Conservation (phyloP, 2,797 vertebrate species). For the Enteromius treurensis region DNA sequence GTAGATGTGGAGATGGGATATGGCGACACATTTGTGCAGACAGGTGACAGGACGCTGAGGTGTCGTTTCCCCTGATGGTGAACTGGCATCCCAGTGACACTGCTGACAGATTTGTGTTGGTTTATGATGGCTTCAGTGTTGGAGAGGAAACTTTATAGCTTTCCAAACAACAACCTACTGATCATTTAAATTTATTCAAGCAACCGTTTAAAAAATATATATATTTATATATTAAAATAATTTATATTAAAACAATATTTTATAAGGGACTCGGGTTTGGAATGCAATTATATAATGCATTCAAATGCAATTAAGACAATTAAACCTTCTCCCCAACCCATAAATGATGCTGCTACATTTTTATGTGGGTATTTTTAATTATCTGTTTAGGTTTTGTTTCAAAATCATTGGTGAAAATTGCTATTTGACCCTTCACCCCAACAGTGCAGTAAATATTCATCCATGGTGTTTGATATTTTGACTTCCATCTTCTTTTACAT, state of each 20-base stretch:
- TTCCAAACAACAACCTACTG: background rate
- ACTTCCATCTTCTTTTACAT: background rate
- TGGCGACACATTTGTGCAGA: constrained; percentile 27
- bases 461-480: background rate
- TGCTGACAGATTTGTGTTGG: constrained; percentile 13
- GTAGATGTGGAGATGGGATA: constrained; percentile 27
- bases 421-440: background rate
- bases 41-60: constrained; percentile 34
- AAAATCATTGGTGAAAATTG: background rate
- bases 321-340: background rate
- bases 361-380: background rate
- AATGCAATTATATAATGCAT: no score
- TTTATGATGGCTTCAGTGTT: background rate
- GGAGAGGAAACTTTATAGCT: background rate
- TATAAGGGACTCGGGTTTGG: background rate
- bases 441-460: background rate
- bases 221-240: no score
- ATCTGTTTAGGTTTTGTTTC: background rate
- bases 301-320: background rate
- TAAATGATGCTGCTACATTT: background rate
- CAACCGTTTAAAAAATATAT: no score
- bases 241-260: background rate
- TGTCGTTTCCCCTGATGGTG: constrained; percentile 26
- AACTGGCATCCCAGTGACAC: background rate
- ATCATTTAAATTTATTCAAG: background rate